These are phyloP conservation scores for Ciconia boyciana DNA, from an alignment of 2,113 vertebrate genomes.

Conservation along the genomic window DNA sequence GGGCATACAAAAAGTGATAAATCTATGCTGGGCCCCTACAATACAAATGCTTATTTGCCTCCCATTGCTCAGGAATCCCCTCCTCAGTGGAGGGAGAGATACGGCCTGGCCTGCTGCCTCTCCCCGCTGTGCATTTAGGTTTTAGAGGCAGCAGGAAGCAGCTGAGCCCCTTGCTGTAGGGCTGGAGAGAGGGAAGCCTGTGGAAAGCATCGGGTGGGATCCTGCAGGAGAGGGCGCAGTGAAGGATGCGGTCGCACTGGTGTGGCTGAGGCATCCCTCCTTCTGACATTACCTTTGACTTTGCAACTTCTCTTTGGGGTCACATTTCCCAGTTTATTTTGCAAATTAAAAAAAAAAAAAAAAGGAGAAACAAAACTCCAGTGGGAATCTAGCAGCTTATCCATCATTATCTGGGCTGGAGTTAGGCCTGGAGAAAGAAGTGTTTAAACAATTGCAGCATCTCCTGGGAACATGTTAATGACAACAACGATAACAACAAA, in stretches of 20 bases:
- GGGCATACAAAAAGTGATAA: background rate
- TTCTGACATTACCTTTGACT: background rate
- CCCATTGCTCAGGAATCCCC: background rate
- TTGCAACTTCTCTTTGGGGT: background rate
- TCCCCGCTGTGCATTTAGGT: background rate
- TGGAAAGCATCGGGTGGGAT: background rate
- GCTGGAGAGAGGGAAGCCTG: background rate
- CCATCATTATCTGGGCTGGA: background rate
- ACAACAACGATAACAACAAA: background rate
- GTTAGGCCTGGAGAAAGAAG: background rate
- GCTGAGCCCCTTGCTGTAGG: background rate
- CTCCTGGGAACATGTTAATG: background rate
- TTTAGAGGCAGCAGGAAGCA: background rate
- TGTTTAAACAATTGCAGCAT: background rate
- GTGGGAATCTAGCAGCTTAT: background rate
- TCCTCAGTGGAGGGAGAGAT: background rate
- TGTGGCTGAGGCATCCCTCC: background rate
- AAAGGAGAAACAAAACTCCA: background rate
- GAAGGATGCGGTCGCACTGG: background rate
- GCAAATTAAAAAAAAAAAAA: background rate
- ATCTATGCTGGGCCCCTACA: background rate
- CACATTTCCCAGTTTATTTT: background rate
- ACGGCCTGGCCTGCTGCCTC: rapidly evolving
- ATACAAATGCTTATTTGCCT: background rate
- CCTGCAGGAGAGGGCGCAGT: background rate